Conservation (phyloP, 2,888 invertebrate genomes). For the Eueremaeus valkanovi region DNA sequence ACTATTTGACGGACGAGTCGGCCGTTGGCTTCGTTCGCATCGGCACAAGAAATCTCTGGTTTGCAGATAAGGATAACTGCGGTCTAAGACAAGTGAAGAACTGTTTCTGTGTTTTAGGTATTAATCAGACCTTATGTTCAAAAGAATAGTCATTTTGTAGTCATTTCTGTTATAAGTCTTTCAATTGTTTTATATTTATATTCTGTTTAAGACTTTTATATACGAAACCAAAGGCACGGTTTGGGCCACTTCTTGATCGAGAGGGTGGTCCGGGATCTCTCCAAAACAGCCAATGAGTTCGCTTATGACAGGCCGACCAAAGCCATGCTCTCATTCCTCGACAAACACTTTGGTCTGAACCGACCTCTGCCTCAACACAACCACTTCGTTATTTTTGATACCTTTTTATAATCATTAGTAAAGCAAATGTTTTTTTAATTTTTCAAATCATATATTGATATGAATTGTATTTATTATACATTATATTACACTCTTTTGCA, state of each 20-base stretch:
- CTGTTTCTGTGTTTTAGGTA: conserved; percentile 42
- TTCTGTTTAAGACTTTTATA: conserved; percentile 39
- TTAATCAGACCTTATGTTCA: not conserved
- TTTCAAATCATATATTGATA: not conserved
- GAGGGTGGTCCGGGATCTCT: too few species aligned
- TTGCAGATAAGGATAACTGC: conserved; percentile 13
- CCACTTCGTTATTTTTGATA: conserved; percentile 41
- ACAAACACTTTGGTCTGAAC: conserved; percentile 36
- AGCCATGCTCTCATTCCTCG: conserved; percentile 40
- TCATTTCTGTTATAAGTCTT: too few species aligned
- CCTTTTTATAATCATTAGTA: conserved; percentile 9
- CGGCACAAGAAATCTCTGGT: conserved; percentile 39
- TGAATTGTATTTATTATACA: not conserved
- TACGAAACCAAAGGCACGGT: conserved; percentile 37
- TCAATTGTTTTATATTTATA: not conserved
- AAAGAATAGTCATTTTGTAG: too few species aligned
- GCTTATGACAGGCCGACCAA: conserved; percentile 41
- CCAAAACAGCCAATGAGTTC: conserved; percentile 12
- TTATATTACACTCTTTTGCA: not conserved
- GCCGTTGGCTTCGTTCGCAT: conserved; percentile 39
- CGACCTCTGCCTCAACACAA: conserved; percentile 41
- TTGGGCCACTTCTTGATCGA: conserved; percentile 35
- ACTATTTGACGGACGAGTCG: not conserved
- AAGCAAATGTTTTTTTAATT: not conserved
- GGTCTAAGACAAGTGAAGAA: conserved; percentile 28